A percentile compares a stretch with the other conserved stretches of the same genome.
These are phyloP conservation scores for Brachyalestes nurse DNA, from an alignment of 2,797 vertebrate genomes.

Conservation along the genomic window DNA sequence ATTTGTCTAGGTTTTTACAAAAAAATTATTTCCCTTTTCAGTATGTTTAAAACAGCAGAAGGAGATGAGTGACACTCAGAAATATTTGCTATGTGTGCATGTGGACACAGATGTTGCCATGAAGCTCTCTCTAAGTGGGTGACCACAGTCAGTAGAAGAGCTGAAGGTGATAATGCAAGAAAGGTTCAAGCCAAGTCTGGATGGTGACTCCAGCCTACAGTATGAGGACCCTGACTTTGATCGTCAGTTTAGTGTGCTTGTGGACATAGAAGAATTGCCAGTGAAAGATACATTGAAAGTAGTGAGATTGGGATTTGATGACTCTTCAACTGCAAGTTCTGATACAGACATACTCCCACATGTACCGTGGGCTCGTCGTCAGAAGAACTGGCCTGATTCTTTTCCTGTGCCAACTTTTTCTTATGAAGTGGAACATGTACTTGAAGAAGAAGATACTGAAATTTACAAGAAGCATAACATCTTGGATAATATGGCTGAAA, in stretches of 20 bases:
- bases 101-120: constrained; percentile 17
- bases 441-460: constrained; percentile 44
- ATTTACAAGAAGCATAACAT: constrained; percentile 25
- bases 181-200: constrained; percentile 47
- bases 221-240: constrained; percentile 55
- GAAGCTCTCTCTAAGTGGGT: constrained; percentile 33
- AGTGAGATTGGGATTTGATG: constrained; percentile 38
- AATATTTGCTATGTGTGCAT: constrained; percentile 36
- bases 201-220: constrained; percentile 41
- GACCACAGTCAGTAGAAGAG: constrained; percentile 28
- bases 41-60: background rate
- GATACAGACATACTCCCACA: constrained; percentile 51
- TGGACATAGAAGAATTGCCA: constrained; percentile 55
- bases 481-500: constrained; percentile 30
- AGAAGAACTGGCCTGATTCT: constrained; percentile 44
- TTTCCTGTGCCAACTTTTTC: constrained; percentile 45
- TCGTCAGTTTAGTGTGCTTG: constrained; percentile 50
- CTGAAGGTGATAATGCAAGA: constrained; percentile 33
- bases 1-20: background rate
- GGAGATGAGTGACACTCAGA: constrained; percentile 26
- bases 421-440: constrained; percentile 41
- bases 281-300: constrained; percentile 49
- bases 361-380: constrained; percentile 7
- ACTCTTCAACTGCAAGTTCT: constrained; percentile 40
- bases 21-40: background rate